phyloP scores from a whole-genome alignment of 2,797 vertebrate genomes.

The Loriculus beryllinus region DNA sequence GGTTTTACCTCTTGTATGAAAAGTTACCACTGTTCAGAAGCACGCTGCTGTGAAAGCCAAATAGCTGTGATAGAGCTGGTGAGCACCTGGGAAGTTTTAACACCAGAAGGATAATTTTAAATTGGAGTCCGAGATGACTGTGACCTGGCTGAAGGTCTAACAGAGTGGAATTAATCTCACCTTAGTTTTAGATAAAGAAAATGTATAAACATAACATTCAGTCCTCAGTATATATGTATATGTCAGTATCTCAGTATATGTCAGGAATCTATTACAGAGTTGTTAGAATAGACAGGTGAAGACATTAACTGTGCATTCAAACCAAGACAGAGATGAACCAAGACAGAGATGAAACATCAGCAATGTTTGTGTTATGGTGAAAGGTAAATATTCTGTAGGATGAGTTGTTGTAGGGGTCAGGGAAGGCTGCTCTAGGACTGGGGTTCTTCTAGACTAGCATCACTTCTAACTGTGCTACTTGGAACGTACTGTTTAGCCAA shows the following conservation, averaged over 20 bases:
- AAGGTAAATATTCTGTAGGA: not conserved
- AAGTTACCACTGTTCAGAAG: not conserved
- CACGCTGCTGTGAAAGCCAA: not conserved
- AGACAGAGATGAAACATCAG: not conserved
- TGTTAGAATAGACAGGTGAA: not conserved
- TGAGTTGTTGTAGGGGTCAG: not conserved
- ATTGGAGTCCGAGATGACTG: not conserved
- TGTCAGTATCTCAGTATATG: not conserved
- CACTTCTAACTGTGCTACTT: not conserved
- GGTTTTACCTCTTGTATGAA: not conserved
- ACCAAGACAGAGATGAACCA: not conserved
- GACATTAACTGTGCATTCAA: not conserved
- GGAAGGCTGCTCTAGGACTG: not conserved
- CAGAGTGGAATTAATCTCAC: not conserved
- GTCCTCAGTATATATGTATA: not conserved
- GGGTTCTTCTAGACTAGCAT: not conserved
- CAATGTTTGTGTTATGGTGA: not conserved
- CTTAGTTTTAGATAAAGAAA: not conserved
- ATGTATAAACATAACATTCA: not conserved
- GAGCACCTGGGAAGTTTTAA: not conserved
- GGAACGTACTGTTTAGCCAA: not conserved
- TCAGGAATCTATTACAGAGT: not conserved
- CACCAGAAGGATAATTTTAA: not conserved
- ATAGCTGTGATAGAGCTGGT: not conserved
- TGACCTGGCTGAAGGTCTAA: not conserved